Conservation (phyloP, 2,888 invertebrate genomes). For the Agrotis ipsilon region DNA sequence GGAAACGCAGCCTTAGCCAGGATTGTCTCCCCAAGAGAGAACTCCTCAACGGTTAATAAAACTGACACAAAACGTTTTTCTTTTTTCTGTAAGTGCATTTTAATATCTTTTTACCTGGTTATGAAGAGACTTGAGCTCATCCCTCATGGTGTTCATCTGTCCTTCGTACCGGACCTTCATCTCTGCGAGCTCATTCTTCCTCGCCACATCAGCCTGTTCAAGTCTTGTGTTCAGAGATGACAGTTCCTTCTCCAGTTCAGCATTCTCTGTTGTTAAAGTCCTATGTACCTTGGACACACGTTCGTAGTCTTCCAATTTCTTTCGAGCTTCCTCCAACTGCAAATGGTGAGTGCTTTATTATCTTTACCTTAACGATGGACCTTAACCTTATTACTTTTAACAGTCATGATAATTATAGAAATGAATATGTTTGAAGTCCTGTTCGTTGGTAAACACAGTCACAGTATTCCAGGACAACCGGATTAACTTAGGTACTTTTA, state of each 20-base stretch:
- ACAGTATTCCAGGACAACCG: not conserved
- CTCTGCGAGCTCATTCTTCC: constrained; percentile 95
- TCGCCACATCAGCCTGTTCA: constrained; percentile 93
- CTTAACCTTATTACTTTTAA: not conserved
- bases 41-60: too few species aligned
- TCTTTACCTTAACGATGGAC: not conserved
- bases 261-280: constrained; percentile 94
- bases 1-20: too few species aligned
- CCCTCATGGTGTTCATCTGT: constrained; percentile 95
- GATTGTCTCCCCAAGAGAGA: too few species aligned
- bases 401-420: not conserved
- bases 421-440: too few species aligned
- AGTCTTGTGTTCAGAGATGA: constrained; percentile 93
- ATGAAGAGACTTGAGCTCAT: constrained; percentile 96
- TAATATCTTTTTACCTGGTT: constrained; percentile 90
- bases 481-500: not conserved
- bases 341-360: not conserved
- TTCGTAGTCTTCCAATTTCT: constrained; percentile 96
- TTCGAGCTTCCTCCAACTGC: constrained; percentile 94
- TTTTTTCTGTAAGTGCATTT: not conserved
- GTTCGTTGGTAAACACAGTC: not conserved
- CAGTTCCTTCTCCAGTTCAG: constrained; percentile 94
- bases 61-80: not conserved
- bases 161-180: constrained; percentile 96
- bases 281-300: constrained; percentile 96